A percentile compares a stretch with the other conserved stretches of the same genome.
These are phyloP conservation scores for Drosophila hamatofila DNA, from an alignment of 2,888 invertebrate species.

Conservation along the genomic window DNA sequence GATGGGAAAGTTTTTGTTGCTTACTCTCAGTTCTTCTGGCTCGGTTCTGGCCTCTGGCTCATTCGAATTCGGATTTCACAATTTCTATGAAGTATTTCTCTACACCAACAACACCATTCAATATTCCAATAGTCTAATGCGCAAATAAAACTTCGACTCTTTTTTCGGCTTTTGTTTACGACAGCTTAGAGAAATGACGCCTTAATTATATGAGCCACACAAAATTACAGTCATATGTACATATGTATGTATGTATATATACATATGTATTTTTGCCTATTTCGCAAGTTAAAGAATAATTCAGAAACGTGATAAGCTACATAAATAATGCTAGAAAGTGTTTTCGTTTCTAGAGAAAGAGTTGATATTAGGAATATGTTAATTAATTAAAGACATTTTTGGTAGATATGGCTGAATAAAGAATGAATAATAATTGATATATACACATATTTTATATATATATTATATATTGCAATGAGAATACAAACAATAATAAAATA, in stretches of 20 bases:
- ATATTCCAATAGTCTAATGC: slow-evolving; percentile 56
- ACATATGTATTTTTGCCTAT: slow-evolving; percentile 30
- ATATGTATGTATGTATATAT: neutral
- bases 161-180: slow-evolving; percentile 34
- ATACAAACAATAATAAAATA: neutral
- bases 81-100: slow-evolving; percentile 51
- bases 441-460: too few relatives aligned
- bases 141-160: slow-evolving; percentile 58
- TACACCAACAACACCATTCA: slow-evolving; percentile 19
- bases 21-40: slow-evolving; percentile 24
- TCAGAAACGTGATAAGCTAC: neutral
- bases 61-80: slow-evolving; percentile 69
- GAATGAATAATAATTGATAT: too few relatives aligned
- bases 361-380: neutral
- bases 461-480: neutral
- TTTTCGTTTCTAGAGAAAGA: neutral
- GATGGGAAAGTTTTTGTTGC: slow-evolving; percentile 70
- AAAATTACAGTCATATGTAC: neutral
- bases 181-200: slow-evolving; percentile 37
- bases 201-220: neutral
- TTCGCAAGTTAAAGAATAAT: slow-evolving; percentile 8
- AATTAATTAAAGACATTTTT: neutral
- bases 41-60: slow-evolving; percentile 5
- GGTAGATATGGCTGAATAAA: neutral
- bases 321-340: neutral